phyloP scores from a whole-genome alignment of 2,888 invertebrate species.

The Palloptera scutellata region DNA sequence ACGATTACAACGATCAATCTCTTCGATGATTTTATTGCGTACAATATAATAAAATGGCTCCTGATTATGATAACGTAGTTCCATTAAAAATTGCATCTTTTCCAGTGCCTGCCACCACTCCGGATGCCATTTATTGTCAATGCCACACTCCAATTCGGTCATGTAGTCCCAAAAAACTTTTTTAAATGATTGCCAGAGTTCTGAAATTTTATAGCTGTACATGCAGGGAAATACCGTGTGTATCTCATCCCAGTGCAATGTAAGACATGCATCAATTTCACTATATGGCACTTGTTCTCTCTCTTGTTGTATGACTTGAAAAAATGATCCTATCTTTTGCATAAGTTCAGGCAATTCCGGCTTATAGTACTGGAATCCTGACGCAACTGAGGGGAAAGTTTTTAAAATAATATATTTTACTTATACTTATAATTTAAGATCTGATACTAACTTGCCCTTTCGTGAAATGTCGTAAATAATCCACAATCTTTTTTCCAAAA shows the following conservation, averaged over 20 bases:
- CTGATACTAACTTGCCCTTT: slow-evolving; percentile 44
- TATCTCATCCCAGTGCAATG: slow-evolving; percentile 34
- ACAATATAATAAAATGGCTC: slow-evolving; percentile 55
- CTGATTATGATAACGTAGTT: slow-evolving; percentile 44
- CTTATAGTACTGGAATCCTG: too few species aligned
- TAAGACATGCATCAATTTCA: too few species aligned
- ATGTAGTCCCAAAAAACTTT: slow-evolving; percentile 49
- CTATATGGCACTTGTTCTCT: too few species aligned
- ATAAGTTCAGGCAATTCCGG: background rate
- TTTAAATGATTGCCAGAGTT: slow-evolving; percentile 51
- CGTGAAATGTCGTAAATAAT: slow-evolving; percentile 47
- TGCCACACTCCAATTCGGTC: slow-evolving; percentile 50
- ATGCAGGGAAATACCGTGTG: slow-evolving; percentile 33
- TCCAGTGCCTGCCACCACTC: slow-evolving; percentile 51
- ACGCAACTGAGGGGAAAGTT: too few species aligned
- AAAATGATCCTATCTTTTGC: too few species aligned
- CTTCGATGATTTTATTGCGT: slow-evolving; percentile 49
- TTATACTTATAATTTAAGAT: too few species aligned
- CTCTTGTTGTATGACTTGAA: too few species aligned
- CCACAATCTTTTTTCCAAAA: slow-evolving; percentile 46
- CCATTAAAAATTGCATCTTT: slow-evolving; percentile 46
- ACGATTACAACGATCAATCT: slow-evolving; percentile 47
- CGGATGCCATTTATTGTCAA: slow-evolving; percentile 51
- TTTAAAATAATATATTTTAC: too few species aligned
- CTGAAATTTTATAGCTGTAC: slow-evolving; percentile 12